phyloP scores from a whole-genome alignment of 2,888 invertebrate genomes.

The Willowsia nigromaculata region DNA sequence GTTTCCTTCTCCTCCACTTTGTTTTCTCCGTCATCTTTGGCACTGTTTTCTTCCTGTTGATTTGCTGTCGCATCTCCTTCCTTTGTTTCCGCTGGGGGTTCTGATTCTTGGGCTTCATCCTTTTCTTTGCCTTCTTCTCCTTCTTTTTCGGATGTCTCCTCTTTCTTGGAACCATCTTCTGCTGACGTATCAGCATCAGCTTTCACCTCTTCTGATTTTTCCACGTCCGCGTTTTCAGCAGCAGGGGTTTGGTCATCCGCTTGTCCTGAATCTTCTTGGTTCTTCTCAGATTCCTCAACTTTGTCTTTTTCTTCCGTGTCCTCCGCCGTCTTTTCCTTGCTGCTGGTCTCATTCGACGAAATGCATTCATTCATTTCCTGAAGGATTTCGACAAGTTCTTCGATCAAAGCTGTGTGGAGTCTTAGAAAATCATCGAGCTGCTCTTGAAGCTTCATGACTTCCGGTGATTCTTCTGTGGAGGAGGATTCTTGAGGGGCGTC shows the following conservation, averaged over 20 bases:
- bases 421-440: constrained; percentile 59
- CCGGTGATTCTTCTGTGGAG: not conserved
- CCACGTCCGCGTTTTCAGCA: no score
- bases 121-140: constrained; percentile 40
- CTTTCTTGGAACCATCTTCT: not conserved
- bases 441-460: constrained; percentile 34
- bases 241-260: not conserved
- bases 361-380: constrained; percentile 78
- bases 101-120: constrained; percentile 24
- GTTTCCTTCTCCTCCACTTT: constrained; percentile 18
- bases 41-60: constrained; percentile 46
- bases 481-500: not conserved
- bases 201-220: not conserved
- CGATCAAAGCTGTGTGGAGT: constrained; percentile 60
- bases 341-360: constrained; percentile 5
- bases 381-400: constrained; percentile 69
- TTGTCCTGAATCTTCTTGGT: not conserved
- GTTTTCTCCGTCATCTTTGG: constrained; percentile 50
- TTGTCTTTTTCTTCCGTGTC: constrained; percentile 46
- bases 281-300: constrained; percentile 18
- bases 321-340: constrained; percentile 49
- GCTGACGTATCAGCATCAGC: not conserved
- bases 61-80: constrained; percentile 25
- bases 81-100: constrained; percentile 31
- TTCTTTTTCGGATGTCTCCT: not conserved